phyloP scores from a whole-genome alignment of 2,888 invertebrate genomes.

The Stratiomys singularior region DNA sequence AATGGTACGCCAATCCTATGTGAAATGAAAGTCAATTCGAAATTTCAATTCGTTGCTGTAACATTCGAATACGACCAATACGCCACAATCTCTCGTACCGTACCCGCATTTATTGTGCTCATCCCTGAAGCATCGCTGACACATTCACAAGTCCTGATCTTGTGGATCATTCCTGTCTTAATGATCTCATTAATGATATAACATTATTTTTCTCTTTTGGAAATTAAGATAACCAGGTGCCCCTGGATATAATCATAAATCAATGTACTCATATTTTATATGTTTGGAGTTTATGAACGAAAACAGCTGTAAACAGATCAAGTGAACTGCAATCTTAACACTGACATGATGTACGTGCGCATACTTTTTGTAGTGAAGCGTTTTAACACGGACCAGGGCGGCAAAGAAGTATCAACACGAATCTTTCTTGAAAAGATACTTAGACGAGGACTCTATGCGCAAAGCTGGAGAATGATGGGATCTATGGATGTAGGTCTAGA shows the following conservation, averaged over 20 bases:
- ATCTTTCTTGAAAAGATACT: slow-evolving; percentile 28
- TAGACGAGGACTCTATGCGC: not conserved
- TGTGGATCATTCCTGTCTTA: slow-evolving; percentile 46
- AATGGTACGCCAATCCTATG: no score
- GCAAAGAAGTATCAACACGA: not conserved
- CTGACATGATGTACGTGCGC: slow-evolving; percentile 41
- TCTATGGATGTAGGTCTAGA: slow-evolving; percentile 49
- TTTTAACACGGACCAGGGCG: not conserved
- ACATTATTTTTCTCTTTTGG: slow-evolving; percentile 46
- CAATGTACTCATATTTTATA: slow-evolving; percentile 52
- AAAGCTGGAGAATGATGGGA: not conserved
- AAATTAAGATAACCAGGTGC: slow-evolving; percentile 51
- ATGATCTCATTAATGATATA: slow-evolving; percentile 52
- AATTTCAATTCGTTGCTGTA: no score
- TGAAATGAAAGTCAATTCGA: no score
- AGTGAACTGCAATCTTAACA: slow-evolving; percentile 37
- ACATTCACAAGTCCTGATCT: slow-evolving; percentile 38
- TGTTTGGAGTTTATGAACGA: slow-evolving; percentile 51
- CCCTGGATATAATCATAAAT: slow-evolving; percentile 50
- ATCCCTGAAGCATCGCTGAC: slow-evolving; percentile 23
- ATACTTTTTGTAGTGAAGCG: slow-evolving; percentile 21
- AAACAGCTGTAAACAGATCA: slow-evolving; percentile 52
- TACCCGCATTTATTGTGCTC: not conserved
- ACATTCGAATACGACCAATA: no score
- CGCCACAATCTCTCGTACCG: no score